Percentiles rank a stretch among this genome's conserved stretches.
Conservation (phyloP, 2,888 invertebrate species). For the Sinhomidia bicolor region DNA sequence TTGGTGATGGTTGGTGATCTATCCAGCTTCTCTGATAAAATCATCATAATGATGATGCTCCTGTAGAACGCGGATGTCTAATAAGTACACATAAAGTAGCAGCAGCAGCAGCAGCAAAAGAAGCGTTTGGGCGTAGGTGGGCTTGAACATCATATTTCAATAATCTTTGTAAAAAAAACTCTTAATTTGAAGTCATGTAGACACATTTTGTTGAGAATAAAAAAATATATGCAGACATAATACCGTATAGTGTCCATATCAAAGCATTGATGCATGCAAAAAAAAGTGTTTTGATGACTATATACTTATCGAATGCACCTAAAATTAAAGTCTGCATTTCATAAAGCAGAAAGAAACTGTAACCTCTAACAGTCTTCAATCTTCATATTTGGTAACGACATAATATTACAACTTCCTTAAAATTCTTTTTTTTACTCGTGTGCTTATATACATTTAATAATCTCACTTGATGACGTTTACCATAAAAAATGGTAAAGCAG, state of each 20-base stretch:
- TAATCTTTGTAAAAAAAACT: too few species aligned
- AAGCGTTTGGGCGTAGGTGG: too few species aligned
- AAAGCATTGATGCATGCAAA: too few species aligned
- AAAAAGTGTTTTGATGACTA: too few species aligned
- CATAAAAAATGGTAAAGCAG: neutral
- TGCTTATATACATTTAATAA: neutral
- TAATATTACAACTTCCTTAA: slow-evolving; percentile 1
- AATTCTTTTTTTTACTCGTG: neutral
- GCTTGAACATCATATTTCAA: too few species aligned
- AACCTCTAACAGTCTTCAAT: neutral
- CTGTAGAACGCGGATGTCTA: neutral
- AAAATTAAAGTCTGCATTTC: neutral
- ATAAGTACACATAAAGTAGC: neutral
- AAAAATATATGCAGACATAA: too few species aligned
- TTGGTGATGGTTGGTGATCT: neutral
- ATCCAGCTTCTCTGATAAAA: too few species aligned
- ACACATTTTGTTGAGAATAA: too few species aligned
- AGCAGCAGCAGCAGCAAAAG: too few species aligned
- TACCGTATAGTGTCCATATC: too few species aligned
- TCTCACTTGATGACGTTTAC: neutral
- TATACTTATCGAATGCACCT: neutral
- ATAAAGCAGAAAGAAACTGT: neutral
- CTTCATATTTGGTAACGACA: slow-evolving; percentile 27
- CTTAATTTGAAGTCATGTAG: too few species aligned
- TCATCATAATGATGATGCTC: neutral